Percentiles rank a stretch among this genome's conserved stretches.
Conservation (phyloP, 2,797 vertebrate species). For the Xiphophorus birchmanni region DNA sequence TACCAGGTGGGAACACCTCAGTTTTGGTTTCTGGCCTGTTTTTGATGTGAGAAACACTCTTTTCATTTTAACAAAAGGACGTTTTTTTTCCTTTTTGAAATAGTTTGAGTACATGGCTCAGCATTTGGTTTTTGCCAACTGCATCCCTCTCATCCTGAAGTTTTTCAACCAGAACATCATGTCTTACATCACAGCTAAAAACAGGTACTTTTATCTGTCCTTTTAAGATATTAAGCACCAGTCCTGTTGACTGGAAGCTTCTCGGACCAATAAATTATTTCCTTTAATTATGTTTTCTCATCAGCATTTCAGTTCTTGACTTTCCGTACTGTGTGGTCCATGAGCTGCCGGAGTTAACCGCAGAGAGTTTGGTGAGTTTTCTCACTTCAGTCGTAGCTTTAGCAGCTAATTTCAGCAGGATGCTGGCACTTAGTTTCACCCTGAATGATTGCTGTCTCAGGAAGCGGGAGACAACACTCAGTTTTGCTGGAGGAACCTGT, state of each 20-base stretch:
- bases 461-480: slow-evolving; percentile 98
- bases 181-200: slow-evolving; percentile 99
- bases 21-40: neutral
- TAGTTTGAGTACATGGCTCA: slow-evolving; percentile 99
- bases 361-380: slow-evolving; percentile 91
- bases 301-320: slow-evolving; percentile 95
- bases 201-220: slow-evolving; percentile 81
- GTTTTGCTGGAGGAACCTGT: slow-evolving; percentile 98
- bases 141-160: slow-evolving; percentile 97
- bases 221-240: too few relatives aligned
- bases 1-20: slow-evolving; percentile 86
- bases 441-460: slow-evolving; percentile 68
- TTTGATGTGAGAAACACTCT: neutral
- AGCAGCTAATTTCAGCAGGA: neutral
- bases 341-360: slow-evolving; percentile 94
- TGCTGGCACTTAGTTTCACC: neutral
- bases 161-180: slow-evolving; percentile 99
- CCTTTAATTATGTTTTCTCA: neutral
- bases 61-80: neutral
- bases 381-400: neutral
- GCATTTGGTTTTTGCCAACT: slow-evolving; percentile 98
- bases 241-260: neutral
- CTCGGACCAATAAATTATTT: neutral
- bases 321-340: slow-evolving; percentile 94
- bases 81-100: neutral